Evolutionary conservation across 2,888 invertebrate genomes (phyloP).

Genomic region (Oscheius myriophilus): DNA sequence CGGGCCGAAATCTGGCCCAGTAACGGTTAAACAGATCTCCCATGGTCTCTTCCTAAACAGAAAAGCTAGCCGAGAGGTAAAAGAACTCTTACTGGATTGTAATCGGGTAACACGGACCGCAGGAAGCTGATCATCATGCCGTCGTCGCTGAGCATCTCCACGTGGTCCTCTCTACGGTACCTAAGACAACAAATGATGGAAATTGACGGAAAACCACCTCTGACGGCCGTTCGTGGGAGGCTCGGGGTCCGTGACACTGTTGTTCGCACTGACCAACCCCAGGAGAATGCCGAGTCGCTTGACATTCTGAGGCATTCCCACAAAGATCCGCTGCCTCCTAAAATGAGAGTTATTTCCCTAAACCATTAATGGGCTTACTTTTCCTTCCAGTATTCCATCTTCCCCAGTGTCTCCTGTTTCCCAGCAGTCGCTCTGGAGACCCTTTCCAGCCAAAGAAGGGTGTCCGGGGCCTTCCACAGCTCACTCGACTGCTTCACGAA

Average conservation of each 20-base stretch:
- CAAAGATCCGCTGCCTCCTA: slow-evolving; percentile 46
- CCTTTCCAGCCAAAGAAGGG: slow-evolving; percentile 82
- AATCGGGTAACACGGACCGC: slow-evolving; percentile 40
- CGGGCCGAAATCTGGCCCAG: not conserved
- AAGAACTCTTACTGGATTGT: slow-evolving; percentile 23
- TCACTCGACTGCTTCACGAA: slow-evolving; percentile 80
- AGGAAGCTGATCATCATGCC: slow-evolving; percentile 33
- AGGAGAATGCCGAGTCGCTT: slow-evolving; percentile 52
- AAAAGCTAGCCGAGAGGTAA: not conserved
- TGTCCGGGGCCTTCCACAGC: slow-evolving; percentile 80
- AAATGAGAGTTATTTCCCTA: not conserved
- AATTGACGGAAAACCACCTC: not conserved
- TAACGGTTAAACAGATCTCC: too few species aligned
- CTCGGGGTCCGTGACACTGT: slow-evolving; percentile 41
- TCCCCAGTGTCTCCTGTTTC: not conserved
- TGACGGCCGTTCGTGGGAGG: slow-evolving; percentile 37
- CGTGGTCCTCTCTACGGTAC: not conserved
- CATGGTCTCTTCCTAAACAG: too few species aligned
- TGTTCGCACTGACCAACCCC: slow-evolving; percentile 34
- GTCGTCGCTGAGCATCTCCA: slow-evolving; percentile 12
- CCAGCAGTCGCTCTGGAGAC: slow-evolving; percentile 67
- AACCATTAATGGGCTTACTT: slow-evolving; percentile 28
- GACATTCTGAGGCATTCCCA: slow-evolving; percentile 53
- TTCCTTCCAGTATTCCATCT: slow-evolving; percentile 39
- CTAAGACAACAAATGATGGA: not conserved